Evolutionary conservation across 1,140 invertebrate genomes (phyloP).

Genomic region (Formica exsecta): DNA sequence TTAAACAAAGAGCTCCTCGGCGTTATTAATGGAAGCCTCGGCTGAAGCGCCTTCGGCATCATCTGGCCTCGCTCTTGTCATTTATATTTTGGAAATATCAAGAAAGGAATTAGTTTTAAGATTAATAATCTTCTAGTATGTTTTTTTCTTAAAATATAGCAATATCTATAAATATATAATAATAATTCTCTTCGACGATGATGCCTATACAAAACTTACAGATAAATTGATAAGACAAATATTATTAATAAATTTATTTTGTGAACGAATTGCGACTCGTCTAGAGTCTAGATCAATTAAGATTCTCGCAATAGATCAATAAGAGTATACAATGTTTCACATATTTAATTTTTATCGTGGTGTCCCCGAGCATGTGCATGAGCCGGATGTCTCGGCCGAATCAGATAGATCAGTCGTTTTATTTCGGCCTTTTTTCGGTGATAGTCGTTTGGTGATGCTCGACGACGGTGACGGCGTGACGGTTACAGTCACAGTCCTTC

Average conservation of each 20-base stretch:
- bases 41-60: background rate
- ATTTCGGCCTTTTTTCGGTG: constrained; percentile 73
- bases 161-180: background rate
- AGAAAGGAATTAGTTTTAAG: constrained; percentile 8
- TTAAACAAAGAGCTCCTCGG: constrained; percentile 49
- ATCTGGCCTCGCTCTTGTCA: background rate
- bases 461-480: constrained; percentile 63
- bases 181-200: background rate
- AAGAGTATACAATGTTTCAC: background rate
- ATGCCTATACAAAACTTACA: background rate
- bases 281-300: background rate
- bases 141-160: constrained; percentile 6
- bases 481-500: constrained; percentile 82
- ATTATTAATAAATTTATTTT: background rate
- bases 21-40: constrained; percentile 45
- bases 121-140: background rate
- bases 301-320: background rate
- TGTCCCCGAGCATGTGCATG: constrained; percentile 49
- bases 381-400: constrained; percentile 40
- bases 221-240: background rate
- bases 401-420: constrained; percentile 48
- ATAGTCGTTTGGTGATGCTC: constrained; percentile 36
- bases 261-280: background rate
- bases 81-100: constrained; percentile 7
- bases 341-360: background rate